These are phyloP conservation scores for Meriones psammophilus DNA, from an alignment of 2,797 vertebrate species.

Conservation along the genomic window DNA sequence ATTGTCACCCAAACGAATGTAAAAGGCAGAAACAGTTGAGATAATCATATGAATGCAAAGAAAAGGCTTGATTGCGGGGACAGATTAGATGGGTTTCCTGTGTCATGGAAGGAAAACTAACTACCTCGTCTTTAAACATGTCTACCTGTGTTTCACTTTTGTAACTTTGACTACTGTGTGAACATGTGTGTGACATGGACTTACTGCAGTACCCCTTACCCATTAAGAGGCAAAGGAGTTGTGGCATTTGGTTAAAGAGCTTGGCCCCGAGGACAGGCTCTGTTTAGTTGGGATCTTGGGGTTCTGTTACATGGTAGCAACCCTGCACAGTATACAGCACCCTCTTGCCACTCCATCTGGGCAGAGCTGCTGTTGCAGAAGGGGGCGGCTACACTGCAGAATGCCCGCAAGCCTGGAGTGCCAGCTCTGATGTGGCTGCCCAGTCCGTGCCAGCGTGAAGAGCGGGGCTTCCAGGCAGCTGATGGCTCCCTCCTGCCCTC, in stretches of 20 bases:
- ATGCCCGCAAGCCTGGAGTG: neutral
- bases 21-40: neutral
- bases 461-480: conserved; percentile 59
- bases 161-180: conserved; percentile 19
- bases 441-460: conserved; percentile 48
- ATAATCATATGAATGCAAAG: conserved; percentile 17
- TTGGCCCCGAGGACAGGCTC: neutral
- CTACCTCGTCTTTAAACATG: conserved; percentile 32
- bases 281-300: conserved; percentile 40
- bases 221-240: conserved; percentile 39
- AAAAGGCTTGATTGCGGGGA: conserved; percentile 2
- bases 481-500: conserved; percentile 41
- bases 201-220: conserved; percentile 26
- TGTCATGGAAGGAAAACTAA: conserved; percentile 7
- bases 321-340: neutral
- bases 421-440: conserved; percentile 23
- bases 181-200: conserved; percentile 6
- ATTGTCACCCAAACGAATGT: neutral
- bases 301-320: neutral
- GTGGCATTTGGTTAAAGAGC: conserved; percentile 42
- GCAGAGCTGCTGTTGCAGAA: conserved; percentile 38
- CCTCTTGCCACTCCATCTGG: conserved; percentile 10
- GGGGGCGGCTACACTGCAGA: neutral
- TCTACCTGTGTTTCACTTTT: neutral
- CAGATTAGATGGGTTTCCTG: conserved; percentile 30